Base-by-base conservation (phyloP, 2,113 vertebrate species). In the Tetrax tetrax region DNA sequence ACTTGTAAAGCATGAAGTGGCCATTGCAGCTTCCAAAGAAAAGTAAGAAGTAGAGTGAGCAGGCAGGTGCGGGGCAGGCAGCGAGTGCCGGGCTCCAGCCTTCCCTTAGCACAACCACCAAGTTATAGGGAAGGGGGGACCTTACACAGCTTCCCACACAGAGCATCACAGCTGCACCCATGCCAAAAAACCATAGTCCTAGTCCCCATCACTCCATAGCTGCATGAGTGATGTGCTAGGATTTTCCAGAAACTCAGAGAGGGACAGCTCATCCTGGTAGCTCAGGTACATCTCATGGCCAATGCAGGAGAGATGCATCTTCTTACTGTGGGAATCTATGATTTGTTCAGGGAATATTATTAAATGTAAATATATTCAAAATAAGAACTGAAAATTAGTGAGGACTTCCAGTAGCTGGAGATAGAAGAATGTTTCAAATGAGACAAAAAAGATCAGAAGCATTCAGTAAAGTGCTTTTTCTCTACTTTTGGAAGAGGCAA, bases 81-180 rank as follows among this genome's bases (percentile, higher is more conserved):
- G 64, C 0, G 0, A 10, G 23, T 71, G 48, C 74, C 1, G 1
- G 31, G 53, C 28, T 93, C 60, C 56, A 54, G 35, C 41, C 50
- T 80, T 80, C 79, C 71, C 92, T 70, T 70, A 71, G 29, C 51
- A 56, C 35, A 68, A 7, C 15, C 3, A 1, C 3, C 8, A 37
- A 24, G 9, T 61, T 70, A 8, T 59, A 63, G 38, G 47, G 48
- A 50, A 83, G 37, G 27, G 24, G 8, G 23, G 16, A 45, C 23
- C 5, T 90, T 64, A 53, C 27, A 27, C 33, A 64, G 43, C 45
- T 87, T 83, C 15, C 43, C 31, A 14, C 31, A 13, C 9, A 37
- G 21, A 84, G 12, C 27, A 37, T 72, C 70, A 29, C 28, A 78
- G 51, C 28, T 86, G 64, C 47, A 66, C 16, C 47, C 31, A 38